Evolutionary conservation across 2,113 vertebrate genomes (phyloP), one percentile per base, ranked within the genome.

Genomic region (Bufo gargarizans): DNA sequence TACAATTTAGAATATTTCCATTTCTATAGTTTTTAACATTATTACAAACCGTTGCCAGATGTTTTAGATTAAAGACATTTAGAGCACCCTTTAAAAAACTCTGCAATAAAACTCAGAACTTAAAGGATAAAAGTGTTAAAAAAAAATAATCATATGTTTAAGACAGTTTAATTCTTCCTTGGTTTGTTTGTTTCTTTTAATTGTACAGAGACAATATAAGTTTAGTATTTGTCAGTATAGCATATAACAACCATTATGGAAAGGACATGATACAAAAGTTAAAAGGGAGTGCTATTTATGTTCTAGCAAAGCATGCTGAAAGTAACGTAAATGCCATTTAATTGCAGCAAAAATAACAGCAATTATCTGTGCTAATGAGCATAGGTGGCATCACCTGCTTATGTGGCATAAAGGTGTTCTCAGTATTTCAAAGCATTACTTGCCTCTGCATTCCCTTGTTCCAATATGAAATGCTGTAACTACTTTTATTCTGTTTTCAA

Each of bases 301-400:
- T 74, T 74, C 14, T 74, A 74, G 71, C 17, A 74, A 74, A 19
- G 43, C 71, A 74, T 47, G 13, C 14, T 19, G 19, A 74, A 43
- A 74, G 49, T 74, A 74, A 74, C 17, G 14, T 47, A 74, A 74
- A 74, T 9, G 14, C 45, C 69, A 74, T 9, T 74, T 47, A 74
- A 74, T 74, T 47, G 71, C 43, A 47, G 45, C 45, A 74, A 74
- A 74, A 74, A 74, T 71, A 49, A 45, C 4, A 47, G 1, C 71
- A 74, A 74, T 74, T 74, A 74, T 74, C 71, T 74, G 43, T 19
- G 71, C 45, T 74, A 74, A 74, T 49, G 71, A 74, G 45, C 6
- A 17, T 47, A 49, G 71, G 43, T 74, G 45, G 12, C 4, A 71
- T 43, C 43, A 45, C 69, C 45, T 43, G 22, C 69, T 71, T 71